Conservation (phyloP, 2,888 invertebrate genomes). For the Coelopa pilipes region DNA sequence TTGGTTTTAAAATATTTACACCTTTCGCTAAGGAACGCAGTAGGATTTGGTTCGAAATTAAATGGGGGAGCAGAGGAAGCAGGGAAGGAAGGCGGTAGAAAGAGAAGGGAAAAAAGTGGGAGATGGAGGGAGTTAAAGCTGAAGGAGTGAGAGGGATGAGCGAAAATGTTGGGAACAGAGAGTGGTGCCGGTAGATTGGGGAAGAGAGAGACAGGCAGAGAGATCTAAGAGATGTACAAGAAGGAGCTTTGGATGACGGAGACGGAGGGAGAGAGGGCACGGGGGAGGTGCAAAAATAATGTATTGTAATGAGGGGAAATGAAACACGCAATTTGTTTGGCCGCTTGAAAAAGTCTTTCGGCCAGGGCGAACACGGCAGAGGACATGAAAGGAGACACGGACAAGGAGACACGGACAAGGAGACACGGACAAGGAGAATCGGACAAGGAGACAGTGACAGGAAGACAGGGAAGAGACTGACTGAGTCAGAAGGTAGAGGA, state of each 20-base stretch:
- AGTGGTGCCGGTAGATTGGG: too few relatives aligned
- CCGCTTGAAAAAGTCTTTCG: conserved; percentile 14
- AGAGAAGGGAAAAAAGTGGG: background rate
- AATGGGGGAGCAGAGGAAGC: background rate
- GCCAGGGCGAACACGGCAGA: background rate
- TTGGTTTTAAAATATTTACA: conserved; percentile 57
- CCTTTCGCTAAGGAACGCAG: conserved; percentile 41
- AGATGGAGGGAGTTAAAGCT: too few relatives aligned
- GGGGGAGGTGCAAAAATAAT: conserved; percentile 15
- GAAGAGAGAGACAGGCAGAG: too few relatives aligned
- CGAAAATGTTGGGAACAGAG: too few relatives aligned
- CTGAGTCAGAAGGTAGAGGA: too few relatives aligned
- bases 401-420: background rate
- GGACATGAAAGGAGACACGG: background rate
- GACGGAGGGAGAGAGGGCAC: background rate
- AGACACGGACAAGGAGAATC: background rate
- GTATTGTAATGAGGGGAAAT: conserved; percentile 4
- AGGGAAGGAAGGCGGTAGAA: background rate
- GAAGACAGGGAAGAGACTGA: background rate
- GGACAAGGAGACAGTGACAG: background rate
- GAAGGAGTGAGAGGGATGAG: too few relatives aligned
- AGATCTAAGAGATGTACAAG: too few relatives aligned
- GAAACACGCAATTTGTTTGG: conserved; percentile 20
- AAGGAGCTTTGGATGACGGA: too few relatives aligned
- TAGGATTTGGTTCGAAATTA: conserved; percentile 23